Evolutionary conservation across 2,888 invertebrate genomes (phyloP), one percentile per base, ranked within the genome.

Genomic region (Rosalia funebris): DNA sequence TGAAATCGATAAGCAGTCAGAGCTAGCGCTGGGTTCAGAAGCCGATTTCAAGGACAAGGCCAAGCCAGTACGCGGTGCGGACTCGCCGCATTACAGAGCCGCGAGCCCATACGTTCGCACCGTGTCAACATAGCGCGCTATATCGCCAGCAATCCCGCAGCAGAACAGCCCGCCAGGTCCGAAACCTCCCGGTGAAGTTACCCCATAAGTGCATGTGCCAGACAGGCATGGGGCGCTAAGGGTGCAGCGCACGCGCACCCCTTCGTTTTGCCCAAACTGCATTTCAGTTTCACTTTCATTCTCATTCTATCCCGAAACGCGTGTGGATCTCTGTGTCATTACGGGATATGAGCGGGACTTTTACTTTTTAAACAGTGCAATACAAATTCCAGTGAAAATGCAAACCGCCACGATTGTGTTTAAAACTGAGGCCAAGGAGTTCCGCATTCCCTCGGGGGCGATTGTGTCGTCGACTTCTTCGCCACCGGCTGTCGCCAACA

Each of bases 21-120:
- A 66, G 62, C 70, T 63, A 68, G 54, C 56, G 69, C 75, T 70
- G 81, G 77, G 82, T 82, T 82, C 82, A 82, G 77, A 74, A 78
- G 76, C 82, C 82, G 77, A 77, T 76, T 81, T 82, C 82, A 82
- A 85, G 85, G 85, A 85, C 85, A 85, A 85, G 85, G 85, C 85
- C 85, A 84, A 81, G 81, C 82, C 79, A 55, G 63, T 60, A 58
- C 81, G 80, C 80, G 79, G 77, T 69, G 67, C 58, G 62, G 55
- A 59, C 66, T 53, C 65, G 66, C 63, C 70, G 56, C 56, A 56
- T 56, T 56, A 41, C 45, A 56, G 56, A 56, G 17, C 46, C 47
- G 54, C 57, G 54, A 58, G 65, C 66, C 63, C 62, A 62, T 66
- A 61, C 68, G 64, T 50, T 64, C 63, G 66, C 65, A 58, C 60